Base-by-base conservation (phyloP, 30 jellyfish, hydroid and myxozoan species). In the Phacellophora camtschatica region DNA sequence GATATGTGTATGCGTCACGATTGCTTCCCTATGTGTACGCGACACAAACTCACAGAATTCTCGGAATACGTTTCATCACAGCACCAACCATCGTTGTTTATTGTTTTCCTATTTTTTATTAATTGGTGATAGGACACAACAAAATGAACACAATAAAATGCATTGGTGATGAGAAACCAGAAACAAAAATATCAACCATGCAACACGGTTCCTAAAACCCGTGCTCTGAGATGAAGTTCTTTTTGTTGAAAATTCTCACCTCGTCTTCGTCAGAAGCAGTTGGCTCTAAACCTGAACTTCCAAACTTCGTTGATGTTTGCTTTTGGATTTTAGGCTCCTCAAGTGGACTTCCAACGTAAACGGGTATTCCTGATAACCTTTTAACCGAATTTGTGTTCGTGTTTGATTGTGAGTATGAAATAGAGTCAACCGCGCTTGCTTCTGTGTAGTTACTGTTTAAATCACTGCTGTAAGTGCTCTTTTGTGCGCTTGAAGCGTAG, bases 321-420 rank as follows among this genome's bases (percentile, higher is more conserved):
- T n/a, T n/a, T n/a, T n/a, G n/a, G n/a, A n/a, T 23, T 28, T 61
- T 61, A 11, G 74, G 74, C 74, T 48, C 37, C 42, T 61, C 50
- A 19, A 67, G 25, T 16, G 74, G 39, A 15, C 74, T 3, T 1
- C 74, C 74, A 46, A 74, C 54, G 16, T 48, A 46, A 22, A 73
- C 66, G n/a, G 86, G 86, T n/a, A 73, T 73, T 16, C 66, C 33
- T 0, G 86, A 73, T 42, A 63, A 23, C 57, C 31, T 54, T 73
- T 73, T 73, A 32, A 33, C 9, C 45, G 82, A 68, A 49, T 34
- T 42, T 2, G 5, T 13, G 8, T 66, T 5, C 43, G 41, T 67
- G 46, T 20, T 37, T 15, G 74, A 42, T 28, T 50, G 33, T 29
- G 84, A 71, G 35, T 27, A 31, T 20, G 86, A 73, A 66, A 74